Evolutionary conservation across 1,140 invertebrate genomes (phyloP), one percentile per base, ranked within the genome.

Genomic region (Drosophila ananassae): DNA sequence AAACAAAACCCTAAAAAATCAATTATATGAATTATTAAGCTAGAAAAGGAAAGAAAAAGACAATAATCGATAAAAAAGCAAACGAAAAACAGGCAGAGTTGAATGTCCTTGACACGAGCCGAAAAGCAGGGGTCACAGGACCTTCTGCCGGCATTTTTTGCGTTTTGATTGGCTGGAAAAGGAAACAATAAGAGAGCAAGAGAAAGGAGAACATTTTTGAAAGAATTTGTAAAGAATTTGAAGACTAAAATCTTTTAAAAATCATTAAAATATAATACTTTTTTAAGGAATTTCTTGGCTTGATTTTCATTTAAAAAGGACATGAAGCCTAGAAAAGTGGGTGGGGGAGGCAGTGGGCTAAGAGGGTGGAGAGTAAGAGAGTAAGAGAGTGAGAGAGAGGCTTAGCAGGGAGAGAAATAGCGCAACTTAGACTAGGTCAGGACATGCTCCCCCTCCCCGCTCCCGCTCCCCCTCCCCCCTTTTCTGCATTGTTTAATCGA

Each of bases 41-140:
- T 6, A 28, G 5, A 39, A n/a, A 32, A 17, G 3, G 30, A 8
- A 25, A n/a, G 10, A 37, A 25, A 52, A 22, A 12, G 48, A 55
- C 21, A 37, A 66, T 69, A 84, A 85, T 74, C 68, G 63, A 81
- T 81, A 81, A 48, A 44, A 8, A 44, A 51, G 61, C 24, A 55
- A 51, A 57, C 54, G 46, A 62, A 78, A 74, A 55, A 39, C 34
- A 50, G 41, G 21, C 21, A 24, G 51, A 68, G 67, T 79, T 79
- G 57, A 83, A 83, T 87, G 84, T 79, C 79, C 83, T 89, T 89
- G 77, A 77, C 63, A 75, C 63, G 44, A 63, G 63, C 62, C 66
- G 34, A 67, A 56, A 56, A 67, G 52, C 41, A 59, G 59, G 54
- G 61, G 57, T 69, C 76, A 79, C 52, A 47, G 47, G 28, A 51